These are phyloP conservation scores for Apeltes quadracus DNA, from an alignment of 2,113 vertebrate species.

Conservation along the genomic window DNA sequence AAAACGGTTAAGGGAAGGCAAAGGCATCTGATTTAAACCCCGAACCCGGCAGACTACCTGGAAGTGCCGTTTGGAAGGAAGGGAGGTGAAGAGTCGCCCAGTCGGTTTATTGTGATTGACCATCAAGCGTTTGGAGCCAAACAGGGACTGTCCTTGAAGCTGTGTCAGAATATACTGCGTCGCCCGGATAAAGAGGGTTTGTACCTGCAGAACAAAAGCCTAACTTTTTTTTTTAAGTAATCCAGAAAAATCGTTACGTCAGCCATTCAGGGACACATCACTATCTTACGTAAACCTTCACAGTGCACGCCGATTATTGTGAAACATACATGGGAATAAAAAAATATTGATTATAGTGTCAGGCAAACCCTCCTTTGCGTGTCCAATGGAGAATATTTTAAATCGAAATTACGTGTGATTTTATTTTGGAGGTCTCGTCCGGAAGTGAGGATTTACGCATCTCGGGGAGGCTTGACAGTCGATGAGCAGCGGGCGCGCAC, in stretches of 20 bases:
- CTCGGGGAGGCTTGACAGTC: slow-evolving; percentile 3
- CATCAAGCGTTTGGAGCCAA: slow-evolving; percentile 25
- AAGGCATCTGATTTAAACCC: slow-evolving; percentile 39
- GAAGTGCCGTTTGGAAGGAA: slow-evolving; percentile 12
- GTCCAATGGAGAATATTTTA: background rate
- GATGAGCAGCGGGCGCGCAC: slow-evolving; percentile 60
- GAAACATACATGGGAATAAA: too few species aligned
- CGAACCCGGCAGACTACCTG: slow-evolving; percentile 11
- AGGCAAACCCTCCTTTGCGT: background rate
- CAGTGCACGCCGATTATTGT: background rate
- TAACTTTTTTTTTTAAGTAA: background rate
- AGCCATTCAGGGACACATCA: background rate
- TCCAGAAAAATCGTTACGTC: background rate
- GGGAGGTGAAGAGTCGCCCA: slow-evolving; percentile 66
- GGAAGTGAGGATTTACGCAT: slow-evolving; percentile 18
- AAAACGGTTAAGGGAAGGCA: slow-evolving; percentile 37
- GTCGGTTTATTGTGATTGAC: slow-evolving; percentile 55
- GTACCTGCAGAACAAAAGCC: slow-evolving; percentile 18
- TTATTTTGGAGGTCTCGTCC: slow-evolving; percentile 41
- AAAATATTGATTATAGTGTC: background rate
- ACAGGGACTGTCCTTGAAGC: slow-evolving; percentile 16
- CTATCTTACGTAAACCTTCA: background rate
- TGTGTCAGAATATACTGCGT: background rate
- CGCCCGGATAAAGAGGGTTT: background rate
- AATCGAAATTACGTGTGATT: accelerated